Base-by-base conservation (phyloP, 2,888 invertebrate species). In the Microplitis manilae region DNA sequence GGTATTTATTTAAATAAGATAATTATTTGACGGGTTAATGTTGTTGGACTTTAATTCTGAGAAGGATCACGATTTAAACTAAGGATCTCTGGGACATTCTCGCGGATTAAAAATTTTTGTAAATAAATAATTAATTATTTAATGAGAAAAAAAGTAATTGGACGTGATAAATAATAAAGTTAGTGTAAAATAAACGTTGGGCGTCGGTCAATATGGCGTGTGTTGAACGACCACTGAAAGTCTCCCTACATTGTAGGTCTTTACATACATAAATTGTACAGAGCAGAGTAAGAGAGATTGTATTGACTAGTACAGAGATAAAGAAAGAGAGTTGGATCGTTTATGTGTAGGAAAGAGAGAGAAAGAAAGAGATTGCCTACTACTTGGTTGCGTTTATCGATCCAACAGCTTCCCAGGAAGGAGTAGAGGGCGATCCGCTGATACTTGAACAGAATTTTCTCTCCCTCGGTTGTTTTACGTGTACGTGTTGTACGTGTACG, bases 361-460 rank as follows among this genome's bases (percentile, higher is more conserved):
- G 39, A 61, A 61, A 71, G 71, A 59, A 61, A 60, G 59, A 20
- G 65, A 65, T 17, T 65, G 38, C 38, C 68, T 70, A 69, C 68
- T 70, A 69, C 69, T 61, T 73, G 67, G 76, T 77, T 77, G 77
- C 67, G 77, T 70, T 79, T 86, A 86, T 86, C 86, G 86, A 86
- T 84, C 86, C 86, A 82, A 83, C 85, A 82, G 84, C 82, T 80
- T 85, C 82, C 82, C 84, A 79, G 78, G 81, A 78, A 80, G 78
- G 72, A 30, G 4, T 30, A 30, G 30, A 50, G 50, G 73, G 41
- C 20, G 74, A 60, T 64, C 20, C 60, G 73, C 41, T 72, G 76
- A 76, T 70, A 77, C 77, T 73, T 73, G 68, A 77, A 74, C 77
- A 73, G 73, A 77, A 77, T 77, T 73, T 77, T 74, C 73, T 73